A percentile compares a stretch with the other conserved stretches of the same genome.
Evolutionary conservation across 2,113 vertebrate genomes (phyloP).

Genomic region (Lethenteron reissneri): DNA sequence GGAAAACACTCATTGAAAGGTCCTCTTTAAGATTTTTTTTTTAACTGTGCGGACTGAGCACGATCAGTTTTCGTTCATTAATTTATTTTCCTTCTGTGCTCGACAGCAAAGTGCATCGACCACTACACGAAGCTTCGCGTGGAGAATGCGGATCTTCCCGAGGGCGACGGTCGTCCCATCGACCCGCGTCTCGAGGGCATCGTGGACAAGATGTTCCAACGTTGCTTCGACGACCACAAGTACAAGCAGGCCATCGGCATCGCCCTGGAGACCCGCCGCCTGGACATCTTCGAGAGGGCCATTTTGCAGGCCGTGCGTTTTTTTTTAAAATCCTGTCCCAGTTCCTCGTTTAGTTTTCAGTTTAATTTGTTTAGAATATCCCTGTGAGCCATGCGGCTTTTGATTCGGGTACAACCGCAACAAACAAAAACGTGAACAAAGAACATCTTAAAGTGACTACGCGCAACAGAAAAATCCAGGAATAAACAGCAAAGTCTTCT

Average conservation of each 20-base stretch:
- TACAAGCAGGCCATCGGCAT: constrained; percentile 96
- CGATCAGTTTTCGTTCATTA: neutral
- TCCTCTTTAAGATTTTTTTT: no score
- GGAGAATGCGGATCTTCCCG: constrained; percentile 70
- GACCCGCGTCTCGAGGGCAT: constrained; percentile 86
- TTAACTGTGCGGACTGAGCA: neutral
- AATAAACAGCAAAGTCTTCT: no score
- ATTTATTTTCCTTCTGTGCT: neutral
- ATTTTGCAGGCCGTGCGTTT: constrained; percentile 45
- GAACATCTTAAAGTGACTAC: no score
- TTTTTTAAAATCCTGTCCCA: neutral
- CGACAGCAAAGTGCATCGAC: constrained; percentile 84
- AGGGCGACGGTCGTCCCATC: constrained; percentile 67
- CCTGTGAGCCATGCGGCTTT: no score
- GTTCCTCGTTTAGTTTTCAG: neutral
- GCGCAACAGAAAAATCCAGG: no score
- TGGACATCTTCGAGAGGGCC: constrained; percentile 92
- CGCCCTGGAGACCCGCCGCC: constrained; percentile 65
- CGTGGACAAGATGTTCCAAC: constrained; percentile 96
- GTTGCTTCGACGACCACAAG: constrained; percentile 87
- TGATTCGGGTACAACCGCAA: no score
- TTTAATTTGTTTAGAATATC: neutral
- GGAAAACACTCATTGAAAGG: no score
- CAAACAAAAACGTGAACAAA: no score
- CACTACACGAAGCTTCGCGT: constrained; percentile 94